Conservation (phyloP, 2,888 invertebrate genomes). For the Athalia cordata region DNA sequence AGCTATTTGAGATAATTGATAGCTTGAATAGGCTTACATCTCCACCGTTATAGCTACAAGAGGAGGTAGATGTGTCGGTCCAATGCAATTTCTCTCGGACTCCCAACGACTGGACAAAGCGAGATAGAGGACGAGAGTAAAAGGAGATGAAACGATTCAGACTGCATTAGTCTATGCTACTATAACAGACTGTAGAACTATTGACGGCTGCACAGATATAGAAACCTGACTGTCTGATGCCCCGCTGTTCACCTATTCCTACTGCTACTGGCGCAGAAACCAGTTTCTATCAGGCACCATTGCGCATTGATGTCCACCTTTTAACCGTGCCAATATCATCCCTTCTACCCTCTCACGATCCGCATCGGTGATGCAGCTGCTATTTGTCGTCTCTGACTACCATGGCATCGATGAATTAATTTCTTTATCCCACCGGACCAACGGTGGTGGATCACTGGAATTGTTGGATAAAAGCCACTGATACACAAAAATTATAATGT, state of each 20-base stretch:
- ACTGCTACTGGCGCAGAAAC: background rate
- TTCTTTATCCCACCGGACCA: slow-evolving; percentile 12
- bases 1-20: slow-evolving; percentile 68
- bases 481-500: no score
- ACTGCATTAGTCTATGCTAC: slow-evolving; percentile 20
- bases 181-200: slow-evolving; percentile 9
- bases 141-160: slow-evolving; percentile 6
- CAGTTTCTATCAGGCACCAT: slow-evolving; percentile 28
- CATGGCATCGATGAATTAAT: slow-evolving; percentile 19
- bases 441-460: no score
- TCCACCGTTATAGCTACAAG: slow-evolving; percentile 47
- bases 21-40: slow-evolving; percentile 60
- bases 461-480: no score
- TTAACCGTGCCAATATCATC: slow-evolving; percentile 31
- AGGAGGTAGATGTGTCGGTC: slow-evolving; percentile 31
- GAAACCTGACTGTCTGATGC: no score
- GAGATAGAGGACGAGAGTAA: slow-evolving; percentile 14
- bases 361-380: background rate
- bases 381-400: slow-evolving; percentile 13
- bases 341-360: background rate
- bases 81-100: slow-evolving; percentile 39
- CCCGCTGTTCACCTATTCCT: no score
- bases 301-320: slow-evolving; percentile 40
- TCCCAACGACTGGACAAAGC: slow-evolving; percentile 4
- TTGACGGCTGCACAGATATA: background rate